Conservation (phyloP, 1,140 invertebrate genomes). For the Calliphora vicina region DNA sequence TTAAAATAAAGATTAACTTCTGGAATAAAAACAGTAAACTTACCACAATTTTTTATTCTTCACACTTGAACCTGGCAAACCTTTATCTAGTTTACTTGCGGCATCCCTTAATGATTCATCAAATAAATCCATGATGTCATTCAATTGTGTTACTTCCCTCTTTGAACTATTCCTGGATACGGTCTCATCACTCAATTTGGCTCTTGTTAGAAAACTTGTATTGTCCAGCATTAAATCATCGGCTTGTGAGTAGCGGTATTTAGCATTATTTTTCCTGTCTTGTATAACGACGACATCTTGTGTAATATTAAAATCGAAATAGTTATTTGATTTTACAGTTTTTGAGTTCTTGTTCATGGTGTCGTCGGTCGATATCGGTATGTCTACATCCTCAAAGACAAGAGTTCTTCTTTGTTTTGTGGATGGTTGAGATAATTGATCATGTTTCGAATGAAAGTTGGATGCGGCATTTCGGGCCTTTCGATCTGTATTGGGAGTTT, state of each 20-base stretch:
- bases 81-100: neutral
- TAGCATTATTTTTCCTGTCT: neutral
- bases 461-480: neutral
- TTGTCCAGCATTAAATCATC: slow-evolving; percentile 26
- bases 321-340: neutral
- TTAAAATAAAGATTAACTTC: neutral
- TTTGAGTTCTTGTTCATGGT: neutral
- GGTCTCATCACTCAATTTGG: slow-evolving; percentile 36
- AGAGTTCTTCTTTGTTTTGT: neutral
- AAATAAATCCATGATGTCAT: neutral
- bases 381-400: slow-evolving; percentile 1
- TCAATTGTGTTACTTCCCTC: neutral
- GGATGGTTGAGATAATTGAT: neutral
- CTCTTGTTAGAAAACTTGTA: slow-evolving; percentile 32
- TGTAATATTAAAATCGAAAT: neutral
- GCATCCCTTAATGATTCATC: neutral
- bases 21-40: too few relatives aligned
- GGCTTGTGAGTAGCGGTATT: neutral
- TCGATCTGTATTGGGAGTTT: neutral
- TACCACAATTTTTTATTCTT: too few relatives aligned
- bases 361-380: neutral
- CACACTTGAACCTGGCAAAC: too few relatives aligned
- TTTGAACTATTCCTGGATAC: neutral
- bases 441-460: neutral
- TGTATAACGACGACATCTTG: neutral